Evolutionary conservation across 2,888 invertebrate species (phyloP).

Genomic region (Sphaerophoria taeniata): DNA sequence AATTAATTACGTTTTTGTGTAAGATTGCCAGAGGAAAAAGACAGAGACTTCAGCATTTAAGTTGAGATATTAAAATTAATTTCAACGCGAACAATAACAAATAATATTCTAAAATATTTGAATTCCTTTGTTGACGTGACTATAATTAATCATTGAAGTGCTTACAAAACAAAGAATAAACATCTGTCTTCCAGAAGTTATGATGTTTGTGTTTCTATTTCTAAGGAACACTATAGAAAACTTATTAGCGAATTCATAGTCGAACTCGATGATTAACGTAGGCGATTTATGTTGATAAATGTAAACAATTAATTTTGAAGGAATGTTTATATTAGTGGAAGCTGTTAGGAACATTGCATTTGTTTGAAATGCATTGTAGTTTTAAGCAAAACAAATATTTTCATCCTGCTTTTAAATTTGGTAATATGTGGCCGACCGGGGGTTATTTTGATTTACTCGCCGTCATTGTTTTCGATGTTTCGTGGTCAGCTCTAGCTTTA

Average conservation of each 20-base stretch:
- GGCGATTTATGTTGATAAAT: background rate
- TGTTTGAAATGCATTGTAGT: background rate
- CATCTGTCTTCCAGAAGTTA: slow-evolving; percentile 1
- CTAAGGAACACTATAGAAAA: slow-evolving; percentile 14
- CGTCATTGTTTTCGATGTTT: no score
- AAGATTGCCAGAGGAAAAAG: no score
- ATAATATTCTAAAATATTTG: background rate
- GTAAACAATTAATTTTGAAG: background rate
- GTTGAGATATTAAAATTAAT: background rate
- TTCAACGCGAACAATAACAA: background rate
- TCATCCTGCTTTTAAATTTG: no score
- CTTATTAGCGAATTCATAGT: background rate
- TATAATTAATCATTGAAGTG: slow-evolving; percentile 7
- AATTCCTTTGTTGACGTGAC: slow-evolving; percentile 14
- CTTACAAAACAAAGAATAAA: background rate
- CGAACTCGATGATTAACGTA: slow-evolving; percentile 4
- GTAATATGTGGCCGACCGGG: no score
- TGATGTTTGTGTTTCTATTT: slow-evolving; percentile 8
- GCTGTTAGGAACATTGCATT: background rate
- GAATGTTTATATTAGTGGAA: background rate
- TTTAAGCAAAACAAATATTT: no score
- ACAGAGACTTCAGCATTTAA: background rate
- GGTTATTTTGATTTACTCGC: no score
- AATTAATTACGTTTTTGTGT: slow-evolving; percentile 10
- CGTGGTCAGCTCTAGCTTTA: no score